phyloP scores from a whole-genome alignment of 2,888 invertebrate species.

The Cheilosia grossa region DNA sequence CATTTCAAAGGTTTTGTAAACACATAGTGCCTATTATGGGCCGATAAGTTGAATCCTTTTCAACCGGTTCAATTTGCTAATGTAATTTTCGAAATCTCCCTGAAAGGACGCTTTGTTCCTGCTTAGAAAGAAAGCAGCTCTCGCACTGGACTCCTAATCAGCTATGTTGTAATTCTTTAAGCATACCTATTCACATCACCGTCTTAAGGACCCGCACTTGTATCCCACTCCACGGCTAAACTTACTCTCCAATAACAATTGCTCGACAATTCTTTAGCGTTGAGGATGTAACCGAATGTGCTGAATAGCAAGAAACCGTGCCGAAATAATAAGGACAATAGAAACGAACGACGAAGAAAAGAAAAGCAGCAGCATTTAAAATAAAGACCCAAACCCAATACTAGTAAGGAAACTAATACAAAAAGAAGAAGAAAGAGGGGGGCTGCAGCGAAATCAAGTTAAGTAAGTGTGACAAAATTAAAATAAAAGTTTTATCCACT shows the following conservation, averaged over 20 bases:
- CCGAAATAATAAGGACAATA: conserved; percentile 53
- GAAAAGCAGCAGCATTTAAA: conserved; percentile 20
- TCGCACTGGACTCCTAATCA: conserved; percentile 2
- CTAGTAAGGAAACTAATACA: conserved; percentile 12
- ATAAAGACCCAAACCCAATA: conserved; percentile 16
- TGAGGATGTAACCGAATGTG: conserved; percentile 42
- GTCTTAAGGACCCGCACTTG: neutral
- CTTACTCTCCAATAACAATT: conserved; percentile 46
- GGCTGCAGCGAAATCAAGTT: conserved; percentile 59
- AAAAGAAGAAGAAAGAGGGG: conserved; percentile 28
- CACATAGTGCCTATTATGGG: too few relatives aligned
- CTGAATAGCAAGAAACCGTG: conserved; percentile 38
- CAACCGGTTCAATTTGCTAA: neutral
- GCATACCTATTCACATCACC: conserved; percentile 6
- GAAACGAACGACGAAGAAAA: conserved; percentile 33
- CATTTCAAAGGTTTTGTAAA: too few relatives aligned
- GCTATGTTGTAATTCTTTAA: neutral
- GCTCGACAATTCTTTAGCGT: conserved; percentile 31
- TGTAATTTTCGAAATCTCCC: neutral
- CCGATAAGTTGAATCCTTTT: too few relatives aligned
- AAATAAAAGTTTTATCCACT: conserved; percentile 73
- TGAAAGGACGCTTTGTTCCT: neutral
- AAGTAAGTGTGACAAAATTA: conserved; percentile 73
- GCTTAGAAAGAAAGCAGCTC: neutral
- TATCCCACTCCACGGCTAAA: neutral